Percentiles rank a stretch among this genome's conserved stretches.
phyloP scores from a whole-genome alignment of 2,113 vertebrate genomes.

The Fregata magnificens region DNA sequence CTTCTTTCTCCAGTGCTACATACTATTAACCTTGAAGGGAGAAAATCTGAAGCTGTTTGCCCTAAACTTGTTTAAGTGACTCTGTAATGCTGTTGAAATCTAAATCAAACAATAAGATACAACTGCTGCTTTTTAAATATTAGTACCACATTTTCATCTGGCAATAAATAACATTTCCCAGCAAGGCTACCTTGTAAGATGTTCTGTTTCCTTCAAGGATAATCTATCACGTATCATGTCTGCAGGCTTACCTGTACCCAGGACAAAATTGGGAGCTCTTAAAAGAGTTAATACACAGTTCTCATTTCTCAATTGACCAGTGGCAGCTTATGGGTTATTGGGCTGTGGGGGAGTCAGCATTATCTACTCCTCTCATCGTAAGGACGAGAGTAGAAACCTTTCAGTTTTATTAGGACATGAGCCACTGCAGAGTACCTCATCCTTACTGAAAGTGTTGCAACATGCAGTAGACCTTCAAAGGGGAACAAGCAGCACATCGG shows the following conservation, averaged over 20 bases:
- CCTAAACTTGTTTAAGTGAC: not conserved
- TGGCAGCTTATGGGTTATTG: not conserved
- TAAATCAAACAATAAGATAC: not conserved
- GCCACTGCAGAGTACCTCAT: not conserved
- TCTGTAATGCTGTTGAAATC: not conserved
- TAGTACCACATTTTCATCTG: not conserved
- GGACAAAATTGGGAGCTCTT: not conserved
- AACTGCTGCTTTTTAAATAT: not conserved
- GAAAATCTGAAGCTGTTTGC: not conserved
- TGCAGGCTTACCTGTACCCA: not conserved
- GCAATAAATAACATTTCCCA: not conserved
- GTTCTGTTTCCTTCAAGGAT: not conserved
- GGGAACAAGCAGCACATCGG: not conserved
- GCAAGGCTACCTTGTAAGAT: not conserved
- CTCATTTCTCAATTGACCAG: not conserved
- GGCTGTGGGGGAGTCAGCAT: not conserved
- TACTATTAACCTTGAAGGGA: not conserved
- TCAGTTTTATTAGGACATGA: not conserved
- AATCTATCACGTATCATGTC: fast-evolving
- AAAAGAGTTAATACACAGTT: not conserved
- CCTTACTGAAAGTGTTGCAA: not conserved
- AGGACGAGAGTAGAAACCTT: not conserved
- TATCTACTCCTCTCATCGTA: not conserved
- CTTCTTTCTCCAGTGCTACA: not conserved
- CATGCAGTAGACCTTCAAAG: fast-evolving